Conservation (phyloP, 2,888 invertebrate genomes). For the Alloplasta piceator region DNA sequence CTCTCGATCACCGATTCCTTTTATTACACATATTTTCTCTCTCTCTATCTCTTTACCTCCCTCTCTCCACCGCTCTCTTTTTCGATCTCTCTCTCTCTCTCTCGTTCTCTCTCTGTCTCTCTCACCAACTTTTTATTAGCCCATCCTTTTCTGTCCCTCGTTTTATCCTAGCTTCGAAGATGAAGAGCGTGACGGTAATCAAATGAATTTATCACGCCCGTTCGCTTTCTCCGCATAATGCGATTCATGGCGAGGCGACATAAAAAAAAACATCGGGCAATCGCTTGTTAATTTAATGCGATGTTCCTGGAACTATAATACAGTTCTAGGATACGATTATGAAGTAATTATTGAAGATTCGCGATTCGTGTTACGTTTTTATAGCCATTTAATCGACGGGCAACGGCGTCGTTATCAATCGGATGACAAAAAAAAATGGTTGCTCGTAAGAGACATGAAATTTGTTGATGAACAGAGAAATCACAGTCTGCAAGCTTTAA, state of each 20-base stretch:
- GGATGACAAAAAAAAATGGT: too few relatives aligned
- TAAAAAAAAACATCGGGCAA: slow-evolving; percentile 47
- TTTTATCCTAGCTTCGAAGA: slow-evolving; percentile 42
- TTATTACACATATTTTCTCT: slow-evolving; percentile 57
- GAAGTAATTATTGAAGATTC: slow-evolving; percentile 4
- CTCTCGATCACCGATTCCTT: slow-evolving; percentile 72
- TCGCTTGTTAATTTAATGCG: slow-evolving; percentile 59
- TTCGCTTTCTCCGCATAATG: slow-evolving; percentile 25
- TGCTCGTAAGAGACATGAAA: too few relatives aligned
- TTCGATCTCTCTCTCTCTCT: slow-evolving; percentile 6
- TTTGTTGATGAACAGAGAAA: too few relatives aligned
- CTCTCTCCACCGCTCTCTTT: slow-evolving; percentile 1
- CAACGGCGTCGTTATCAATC: too few relatives aligned
- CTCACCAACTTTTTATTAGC: neutral
- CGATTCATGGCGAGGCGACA: slow-evolving; percentile 54
- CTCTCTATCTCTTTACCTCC: slow-evolving; percentile 20
- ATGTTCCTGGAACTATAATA: slow-evolving; percentile 47
- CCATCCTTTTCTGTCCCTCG: slow-evolving; percentile 20
- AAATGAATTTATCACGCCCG: slow-evolving; percentile 52
- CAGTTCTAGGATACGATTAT: slow-evolving; percentile 51
- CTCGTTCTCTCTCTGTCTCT: slow-evolving; percentile 12
- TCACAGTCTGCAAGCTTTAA: too few relatives aligned
- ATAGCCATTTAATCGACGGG: too few relatives aligned
- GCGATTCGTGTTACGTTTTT: too few relatives aligned
- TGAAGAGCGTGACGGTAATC: slow-evolving; percentile 35